These are phyloP conservation scores for Periophthalmus modestus DNA, from an alignment of 2,113 vertebrate species.

Conservation along the genomic window DNA sequence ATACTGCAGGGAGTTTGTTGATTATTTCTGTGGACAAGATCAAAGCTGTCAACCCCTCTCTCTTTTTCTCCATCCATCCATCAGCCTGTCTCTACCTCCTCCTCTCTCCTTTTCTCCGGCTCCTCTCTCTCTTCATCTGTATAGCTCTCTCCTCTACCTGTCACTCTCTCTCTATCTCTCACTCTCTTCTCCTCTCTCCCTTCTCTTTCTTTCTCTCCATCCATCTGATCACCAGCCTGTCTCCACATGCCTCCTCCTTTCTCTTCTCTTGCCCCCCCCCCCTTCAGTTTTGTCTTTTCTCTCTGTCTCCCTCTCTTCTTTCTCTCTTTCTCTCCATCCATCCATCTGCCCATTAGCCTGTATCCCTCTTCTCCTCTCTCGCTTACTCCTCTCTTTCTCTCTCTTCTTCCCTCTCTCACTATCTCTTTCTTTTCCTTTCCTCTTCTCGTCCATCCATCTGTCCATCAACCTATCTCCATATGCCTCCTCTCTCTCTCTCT, in stretches of 20 bases:
- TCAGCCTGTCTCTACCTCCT: background rate
- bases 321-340: too few relatives aligned
- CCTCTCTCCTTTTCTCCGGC: background rate
- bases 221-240: too few relatives aligned
- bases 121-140: too few relatives aligned
- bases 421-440: background rate
- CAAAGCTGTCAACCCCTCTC: conserved; percentile 66
- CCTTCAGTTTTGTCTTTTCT: too few relatives aligned
- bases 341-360: too few relatives aligned
- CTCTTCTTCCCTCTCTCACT: background rate
- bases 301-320: too few relatives aligned
- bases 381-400: too few relatives aligned
- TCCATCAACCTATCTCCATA: background rate
- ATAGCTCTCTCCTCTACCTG: too few relatives aligned
- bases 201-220: background rate
- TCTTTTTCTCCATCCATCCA: background rate
- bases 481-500: background rate
- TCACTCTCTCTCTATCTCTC: too few relatives aligned
- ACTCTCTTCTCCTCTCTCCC: too few relatives aligned
- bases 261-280: background rate
- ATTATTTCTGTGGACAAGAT: conserved; percentile 83
- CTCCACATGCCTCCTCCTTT: background rate
- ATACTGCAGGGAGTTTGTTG: conserved; percentile 79
- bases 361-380: too few relatives aligned
- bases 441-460: background rate